These are phyloP conservation scores for Lepidonotus clava DNA, from an alignment of 2,888 invertebrate genomes.

Conservation along the genomic window DNA sequence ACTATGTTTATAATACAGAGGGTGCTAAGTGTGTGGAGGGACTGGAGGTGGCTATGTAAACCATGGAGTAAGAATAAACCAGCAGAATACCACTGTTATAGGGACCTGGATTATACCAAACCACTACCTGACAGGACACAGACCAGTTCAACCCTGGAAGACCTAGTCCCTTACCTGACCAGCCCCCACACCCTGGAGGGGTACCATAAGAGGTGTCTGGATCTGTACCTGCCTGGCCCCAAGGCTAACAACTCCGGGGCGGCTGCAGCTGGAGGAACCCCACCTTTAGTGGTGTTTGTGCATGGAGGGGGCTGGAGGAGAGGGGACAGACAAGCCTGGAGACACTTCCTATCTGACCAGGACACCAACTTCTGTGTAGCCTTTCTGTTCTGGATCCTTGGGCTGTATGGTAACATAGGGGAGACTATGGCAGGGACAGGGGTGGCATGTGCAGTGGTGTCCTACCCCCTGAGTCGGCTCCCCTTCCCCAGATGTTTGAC, in stretches of 20 bases:
- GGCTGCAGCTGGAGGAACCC: neutral
- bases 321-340: conserved; percentile 68
- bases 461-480: conserved; percentile 68
- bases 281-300: conserved; percentile 69
- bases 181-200: no score
- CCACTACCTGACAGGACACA: no score
- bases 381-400: conserved; percentile 61
- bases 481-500: conserved; percentile 61
- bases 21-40: no score
- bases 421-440: conserved; percentile 65
- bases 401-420: conserved; percentile 68
- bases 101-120: no score
- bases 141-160: no score
- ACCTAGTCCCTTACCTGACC: no score
- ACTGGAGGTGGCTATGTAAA: no score
- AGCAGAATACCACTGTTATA: no score
- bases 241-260: neutral
- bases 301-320: conserved; percentile 73
- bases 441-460: conserved; percentile 68
- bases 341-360: conserved; percentile 66
- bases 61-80: no score
- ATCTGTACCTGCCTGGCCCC: conserved; percentile 13
- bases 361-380: conserved; percentile 69
- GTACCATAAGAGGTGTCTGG: neutral
- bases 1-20: no score